A percentile compares a stretch with the other conserved stretches of the same genome.
phyloP scores from a whole-genome alignment of 1,140 invertebrate species.

The Trichonephila clavata region DNA sequence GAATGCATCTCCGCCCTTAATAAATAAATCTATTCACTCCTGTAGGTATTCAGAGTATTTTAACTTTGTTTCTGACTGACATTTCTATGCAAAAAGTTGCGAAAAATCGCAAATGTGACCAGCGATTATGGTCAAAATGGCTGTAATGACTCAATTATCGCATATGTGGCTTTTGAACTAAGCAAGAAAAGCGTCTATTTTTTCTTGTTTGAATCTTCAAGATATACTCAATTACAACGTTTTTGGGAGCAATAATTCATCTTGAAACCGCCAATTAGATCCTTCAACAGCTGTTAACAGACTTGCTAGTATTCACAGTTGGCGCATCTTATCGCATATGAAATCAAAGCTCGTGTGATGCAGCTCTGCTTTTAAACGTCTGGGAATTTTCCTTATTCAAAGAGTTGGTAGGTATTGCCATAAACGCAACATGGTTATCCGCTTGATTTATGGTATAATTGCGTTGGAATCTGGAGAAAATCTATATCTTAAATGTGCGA shows the following conservation, averaged over 20 bases:
- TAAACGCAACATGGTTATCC: neutral
- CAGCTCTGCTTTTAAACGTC: neutral
- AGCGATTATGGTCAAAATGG: neutral
- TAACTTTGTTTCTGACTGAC: no score
- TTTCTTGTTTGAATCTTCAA: neutral
- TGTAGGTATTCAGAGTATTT: neutral
- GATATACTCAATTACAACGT: neutral
- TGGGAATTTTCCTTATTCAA: neutral
- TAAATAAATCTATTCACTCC: neutral
- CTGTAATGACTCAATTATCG: neutral
- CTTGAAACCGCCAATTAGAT: neutral
- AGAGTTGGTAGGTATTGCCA: neutral
- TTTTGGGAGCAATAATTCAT: neutral
- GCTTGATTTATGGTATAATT: conserved; percentile 9
- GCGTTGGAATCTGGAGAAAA: neutral
- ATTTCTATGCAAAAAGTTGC: neutral
- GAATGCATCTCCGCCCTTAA: neutral
- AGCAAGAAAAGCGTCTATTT: neutral
- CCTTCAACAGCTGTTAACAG: neutral
- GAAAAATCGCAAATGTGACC: neutral
- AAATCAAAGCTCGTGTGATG: neutral
- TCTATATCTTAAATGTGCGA: neutral
- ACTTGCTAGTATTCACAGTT: neutral
- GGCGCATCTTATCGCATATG: neutral
- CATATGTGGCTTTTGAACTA: neutral